Percentiles rank a stretch among this genome's conserved stretches.
Evolutionary conservation across 2,113 vertebrate genomes (phyloP).

Genomic region (Alethe castanea): DNA sequence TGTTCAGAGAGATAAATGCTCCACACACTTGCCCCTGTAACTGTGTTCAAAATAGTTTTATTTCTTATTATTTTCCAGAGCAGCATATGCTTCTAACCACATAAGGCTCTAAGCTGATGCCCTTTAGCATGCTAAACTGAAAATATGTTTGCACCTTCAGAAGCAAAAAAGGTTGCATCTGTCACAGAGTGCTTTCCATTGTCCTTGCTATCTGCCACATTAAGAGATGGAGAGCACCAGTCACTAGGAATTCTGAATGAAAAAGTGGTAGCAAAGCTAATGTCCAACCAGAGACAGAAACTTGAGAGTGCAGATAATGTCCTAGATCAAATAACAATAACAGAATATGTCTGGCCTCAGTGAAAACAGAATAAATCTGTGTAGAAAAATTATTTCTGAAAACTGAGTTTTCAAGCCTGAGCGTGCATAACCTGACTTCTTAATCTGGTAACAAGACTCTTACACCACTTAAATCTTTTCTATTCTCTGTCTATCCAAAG

Average conservation of each 20-base stretch:
- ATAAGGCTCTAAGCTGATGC: background rate
- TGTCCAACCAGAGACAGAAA: background rate
- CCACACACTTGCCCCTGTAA: background rate
- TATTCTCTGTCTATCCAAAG: background rate
- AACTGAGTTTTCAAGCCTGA: background rate
- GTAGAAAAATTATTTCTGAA: background rate
- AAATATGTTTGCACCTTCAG: slow-evolving; percentile 15
- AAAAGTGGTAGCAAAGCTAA: slow-evolving; percentile 12
- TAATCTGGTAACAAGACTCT: background rate
- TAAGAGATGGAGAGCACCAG: background rate
- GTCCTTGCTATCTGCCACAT: slow-evolving; percentile 34
- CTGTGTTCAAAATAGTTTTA: background rate
- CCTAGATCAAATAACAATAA: background rate
- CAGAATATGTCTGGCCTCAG: background rate
- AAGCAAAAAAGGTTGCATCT: slow-evolving; percentile 15
- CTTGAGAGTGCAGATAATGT: background rate
- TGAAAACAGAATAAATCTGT: background rate
- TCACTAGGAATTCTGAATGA: background rate
- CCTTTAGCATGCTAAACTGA: background rate
- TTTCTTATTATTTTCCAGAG: slow-evolving; percentile 13
- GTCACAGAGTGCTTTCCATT: background rate
- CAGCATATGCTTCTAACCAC: background rate
- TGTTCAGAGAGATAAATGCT: background rate
- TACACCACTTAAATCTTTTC: background rate
- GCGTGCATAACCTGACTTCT: background rate